Conservation (phyloP, 1,140 invertebrate genomes). For the Trichoplusia ni region DNA sequence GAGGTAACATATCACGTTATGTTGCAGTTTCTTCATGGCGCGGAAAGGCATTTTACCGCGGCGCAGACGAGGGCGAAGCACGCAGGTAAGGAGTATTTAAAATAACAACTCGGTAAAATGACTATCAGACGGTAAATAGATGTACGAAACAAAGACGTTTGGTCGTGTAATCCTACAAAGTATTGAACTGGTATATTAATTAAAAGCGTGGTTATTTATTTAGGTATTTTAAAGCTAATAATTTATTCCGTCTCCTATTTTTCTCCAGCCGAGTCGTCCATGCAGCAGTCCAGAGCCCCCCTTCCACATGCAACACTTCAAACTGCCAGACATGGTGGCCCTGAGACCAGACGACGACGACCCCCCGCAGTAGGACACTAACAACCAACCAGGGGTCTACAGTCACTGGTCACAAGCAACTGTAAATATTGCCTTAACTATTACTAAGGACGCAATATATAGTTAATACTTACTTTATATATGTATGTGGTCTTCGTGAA, state of each 20-base stretch:
- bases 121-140: too few relatives aligned
- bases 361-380: not conserved
- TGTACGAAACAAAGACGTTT: too few relatives aligned
- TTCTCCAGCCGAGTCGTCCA: conserved; percentile 42
- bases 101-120: too few relatives aligned
- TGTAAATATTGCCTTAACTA: not conserved
- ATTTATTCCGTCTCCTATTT: not conserved
- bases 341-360: conserved; percentile 72
- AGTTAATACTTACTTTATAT: too few relatives aligned
- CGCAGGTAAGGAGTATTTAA: conserved; percentile 50
- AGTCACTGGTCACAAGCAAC: not conserved
- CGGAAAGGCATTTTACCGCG: conserved; percentile 89
- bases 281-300: conserved; percentile 82
- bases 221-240: too few relatives aligned
- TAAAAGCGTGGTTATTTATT: too few relatives aligned
- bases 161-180: too few relatives aligned
- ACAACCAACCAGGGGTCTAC: not conserved
- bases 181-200: too few relatives aligned
- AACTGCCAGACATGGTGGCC: conserved; percentile 82
- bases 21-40: conserved; percentile 89
- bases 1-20: too few relatives aligned
- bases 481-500: too few relatives aligned
- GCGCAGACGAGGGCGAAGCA: conserved; percentile 85
- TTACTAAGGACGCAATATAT: too few relatives aligned
- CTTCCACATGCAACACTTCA: conserved; percentile 89